A percentile compares a stretch with the other conserved stretches of the same genome.
Evolutionary conservation across 2,888 invertebrate species (phyloP).

Genomic region (Melinopterus prodromus): DNA sequence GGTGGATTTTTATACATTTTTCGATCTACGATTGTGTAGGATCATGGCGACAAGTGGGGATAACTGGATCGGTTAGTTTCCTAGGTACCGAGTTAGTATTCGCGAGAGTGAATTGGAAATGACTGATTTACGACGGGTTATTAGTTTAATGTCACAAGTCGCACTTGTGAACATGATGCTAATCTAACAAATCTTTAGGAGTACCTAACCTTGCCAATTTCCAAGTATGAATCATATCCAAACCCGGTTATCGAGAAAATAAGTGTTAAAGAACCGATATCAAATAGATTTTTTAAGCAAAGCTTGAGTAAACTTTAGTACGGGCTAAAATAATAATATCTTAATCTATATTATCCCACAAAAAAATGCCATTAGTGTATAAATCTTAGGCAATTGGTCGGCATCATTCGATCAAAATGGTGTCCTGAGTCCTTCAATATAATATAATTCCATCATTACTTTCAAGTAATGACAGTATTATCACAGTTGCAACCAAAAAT

Average conservation of each 20-base stretch:
- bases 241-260: neutral
- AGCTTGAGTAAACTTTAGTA: too few species aligned
- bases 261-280: too few species aligned
- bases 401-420: too few species aligned
- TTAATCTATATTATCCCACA: too few species aligned
- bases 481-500: too few species aligned
- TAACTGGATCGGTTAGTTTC: slow-evolving; percentile 8
- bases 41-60: neutral
- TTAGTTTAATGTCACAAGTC: neutral
- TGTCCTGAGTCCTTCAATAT: too few species aligned
- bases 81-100: neutral
- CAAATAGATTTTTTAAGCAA: too few species aligned
- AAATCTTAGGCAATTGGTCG: too few species aligned
- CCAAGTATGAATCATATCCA: neutral
- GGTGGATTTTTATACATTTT: slow-evolving; percentile 10
- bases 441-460: too few species aligned
- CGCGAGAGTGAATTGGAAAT: neutral
- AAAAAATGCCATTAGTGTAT: too few species aligned
- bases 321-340: too few species aligned
- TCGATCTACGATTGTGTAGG: neutral
- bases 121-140: neutral
- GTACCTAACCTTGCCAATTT: neutral
- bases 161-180: neutral
- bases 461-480: too few species aligned
- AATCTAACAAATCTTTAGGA: neutral